Evolutionary conservation across 2,797 vertebrate genomes (phyloP).

Genomic region (Hoplostethus mediterraneus): DNA sequence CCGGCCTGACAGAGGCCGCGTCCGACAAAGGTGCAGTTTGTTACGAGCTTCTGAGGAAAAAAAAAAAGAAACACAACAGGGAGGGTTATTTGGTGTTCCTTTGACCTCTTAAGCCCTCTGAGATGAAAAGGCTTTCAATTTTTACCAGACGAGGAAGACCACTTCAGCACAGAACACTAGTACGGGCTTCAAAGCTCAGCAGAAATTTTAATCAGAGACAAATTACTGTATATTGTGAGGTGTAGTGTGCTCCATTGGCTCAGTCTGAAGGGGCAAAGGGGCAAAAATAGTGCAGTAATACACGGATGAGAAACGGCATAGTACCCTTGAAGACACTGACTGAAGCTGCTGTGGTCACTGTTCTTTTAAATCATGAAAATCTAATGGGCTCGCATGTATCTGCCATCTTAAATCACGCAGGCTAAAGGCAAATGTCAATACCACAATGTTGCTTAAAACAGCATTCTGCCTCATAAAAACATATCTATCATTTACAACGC

Average conservation of each 20-base stretch:
- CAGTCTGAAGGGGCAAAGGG: conserved; percentile 59
- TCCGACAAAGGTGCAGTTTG: conserved; percentile 88
- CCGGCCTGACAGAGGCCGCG: conserved; percentile 76
- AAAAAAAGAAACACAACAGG: conserved; percentile 76
- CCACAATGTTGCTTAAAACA: conserved; percentile 74
- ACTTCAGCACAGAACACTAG: conserved; percentile 76
- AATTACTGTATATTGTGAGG: conserved; percentile 78
- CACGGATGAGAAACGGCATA: conserved; percentile 27
- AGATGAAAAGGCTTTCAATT: conserved; percentile 86
- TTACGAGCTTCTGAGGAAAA: conserved; percentile 72
- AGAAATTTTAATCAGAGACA: conserved; percentile 85
- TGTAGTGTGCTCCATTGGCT: conserved; percentile 48
- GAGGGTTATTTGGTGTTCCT: conserved; percentile 84
- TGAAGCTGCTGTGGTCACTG: conserved; percentile 12
- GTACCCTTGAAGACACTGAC: conserved; percentile 20
- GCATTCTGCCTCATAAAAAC: conserved; percentile 77
- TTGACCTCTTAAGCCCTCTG: conserved; percentile 84
- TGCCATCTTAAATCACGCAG: conserved; percentile 76
- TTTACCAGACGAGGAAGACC: conserved; percentile 80
- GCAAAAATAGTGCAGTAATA: conserved; percentile 52
- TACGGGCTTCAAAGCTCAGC: conserved; percentile 81
- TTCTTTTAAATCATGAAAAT: conserved; percentile 46
- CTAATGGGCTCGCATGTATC: conserved; percentile 62
- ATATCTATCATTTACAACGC: conserved; percentile 80
- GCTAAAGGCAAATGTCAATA: conserved; percentile 71